Base-by-base conservation (phyloP, 2,888 invertebrate genomes). In the Melanargia galathea region DNA sequence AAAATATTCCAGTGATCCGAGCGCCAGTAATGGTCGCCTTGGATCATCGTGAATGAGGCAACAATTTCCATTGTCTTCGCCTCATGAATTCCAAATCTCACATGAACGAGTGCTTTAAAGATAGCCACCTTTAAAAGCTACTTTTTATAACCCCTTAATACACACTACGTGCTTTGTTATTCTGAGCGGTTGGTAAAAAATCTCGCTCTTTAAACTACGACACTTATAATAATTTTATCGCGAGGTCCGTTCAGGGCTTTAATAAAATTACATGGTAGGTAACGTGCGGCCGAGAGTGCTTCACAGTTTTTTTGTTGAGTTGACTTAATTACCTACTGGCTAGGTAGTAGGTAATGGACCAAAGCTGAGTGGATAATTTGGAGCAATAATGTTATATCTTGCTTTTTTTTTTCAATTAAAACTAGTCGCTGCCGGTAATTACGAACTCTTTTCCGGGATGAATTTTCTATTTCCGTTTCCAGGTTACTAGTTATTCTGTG, bases 21-120 rank as follows among this genome's bases (percentile, higher is more conserved):
- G 70, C 62, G 68, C 63, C 62, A 71, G 70, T 72, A 75, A 78
- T 76, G 70, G 68, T 30, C 65, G 72, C 67, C 56, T 75, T 79
- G 79, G 76, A 80, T 80, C 79, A 81, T 70, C 67, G 67, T 71
- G 70, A 69, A 72, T 70, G 71, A 72, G 69, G 71, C 74, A 75
- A 78, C 77, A 76, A 81, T 80, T 79, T 73, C 78, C 76, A 78
- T 78, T 81, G 80, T 78, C 75, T 75, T 73, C 71, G 75, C 75
- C 77, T 73, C 80, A 77, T 81, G 80, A 83, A 83, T 82, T 75
- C 73, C 64, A 64, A 68, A 66, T 67, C 45, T 55, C 67, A 65
- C 64, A 72, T 55, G 54, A 57, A 48, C 58, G 64, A 61, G 54
- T 63, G 30, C 43, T 63, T 60, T 60, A 56, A 51, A 60, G 52